Conservation (phyloP, 2,888 invertebrate species). For the Arctia plantaginis region DNA sequence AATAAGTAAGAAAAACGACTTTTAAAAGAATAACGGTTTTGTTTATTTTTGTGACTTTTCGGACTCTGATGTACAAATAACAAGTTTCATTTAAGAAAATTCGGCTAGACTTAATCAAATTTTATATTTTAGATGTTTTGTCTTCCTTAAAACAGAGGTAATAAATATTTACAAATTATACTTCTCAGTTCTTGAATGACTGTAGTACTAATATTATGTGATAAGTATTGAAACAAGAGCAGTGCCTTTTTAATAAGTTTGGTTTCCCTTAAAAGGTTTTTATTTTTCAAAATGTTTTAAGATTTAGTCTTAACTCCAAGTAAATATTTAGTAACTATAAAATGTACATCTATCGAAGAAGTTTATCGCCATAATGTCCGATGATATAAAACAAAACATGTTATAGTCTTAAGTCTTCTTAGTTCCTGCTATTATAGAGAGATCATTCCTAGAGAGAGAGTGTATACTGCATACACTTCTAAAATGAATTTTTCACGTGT, state of each 20-base stretch:
- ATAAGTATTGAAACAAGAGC: background rate
- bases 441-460: too few species aligned
- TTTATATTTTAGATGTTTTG: background rate
- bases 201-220: background rate
- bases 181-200: constrained; percentile 33
- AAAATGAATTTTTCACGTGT: background rate
- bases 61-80: constrained; percentile 31
- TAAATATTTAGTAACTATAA: background rate
- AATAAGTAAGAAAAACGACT: constrained; percentile 22
- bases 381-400: too few species aligned
- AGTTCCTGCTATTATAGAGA: too few species aligned
- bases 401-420: too few species aligned
- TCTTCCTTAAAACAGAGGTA: background rate
- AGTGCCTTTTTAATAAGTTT: background rate
- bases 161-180: constrained; percentile 19
- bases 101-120: constrained; percentile 8
- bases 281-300: background rate
- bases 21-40: constrained; percentile 26
- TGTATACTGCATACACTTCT: too few species aligned
- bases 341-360: too few species aligned
- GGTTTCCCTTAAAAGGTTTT: background rate
- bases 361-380: too few species aligned
- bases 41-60: constrained; percentile 20
- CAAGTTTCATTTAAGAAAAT: constrained; percentile 24
- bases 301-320: background rate